Conservation (phyloP, 2,797 vertebrate genomes). For the Trichosurus vulpecula region DNA sequence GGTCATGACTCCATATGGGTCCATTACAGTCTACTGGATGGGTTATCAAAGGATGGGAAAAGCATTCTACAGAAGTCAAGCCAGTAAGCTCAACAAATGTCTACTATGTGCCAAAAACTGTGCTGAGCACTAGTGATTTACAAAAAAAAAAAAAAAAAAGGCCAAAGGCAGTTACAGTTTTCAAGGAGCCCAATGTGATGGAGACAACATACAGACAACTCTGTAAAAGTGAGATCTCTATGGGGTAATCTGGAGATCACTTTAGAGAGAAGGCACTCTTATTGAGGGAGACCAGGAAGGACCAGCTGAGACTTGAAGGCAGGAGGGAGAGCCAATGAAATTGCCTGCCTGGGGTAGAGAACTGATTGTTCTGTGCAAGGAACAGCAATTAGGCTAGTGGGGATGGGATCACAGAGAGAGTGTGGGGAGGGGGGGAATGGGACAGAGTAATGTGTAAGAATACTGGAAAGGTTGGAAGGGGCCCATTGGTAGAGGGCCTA, state of each 20-base stretch:
- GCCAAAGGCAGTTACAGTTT: not conserved
- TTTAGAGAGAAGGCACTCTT: not conserved
- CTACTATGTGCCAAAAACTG: no score
- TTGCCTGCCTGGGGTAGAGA: no score
- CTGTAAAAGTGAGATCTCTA: not conserved
- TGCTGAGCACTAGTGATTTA: not conserved
- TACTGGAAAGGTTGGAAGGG: not conserved
- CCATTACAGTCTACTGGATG: not conserved
- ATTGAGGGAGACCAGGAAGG: not conserved
- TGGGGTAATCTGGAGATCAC: no score
- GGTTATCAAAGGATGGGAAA: not conserved
- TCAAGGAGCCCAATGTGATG: not conserved
- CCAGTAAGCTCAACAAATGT: no score
- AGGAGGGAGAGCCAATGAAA: no score
- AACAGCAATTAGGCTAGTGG: no score
- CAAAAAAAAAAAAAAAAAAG: not conserved
- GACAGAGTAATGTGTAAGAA: not conserved
- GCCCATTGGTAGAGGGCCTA: no score
- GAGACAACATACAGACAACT: not conserved
- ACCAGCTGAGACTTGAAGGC: no score
- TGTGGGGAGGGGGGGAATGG: no score
- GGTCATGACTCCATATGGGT: no score
- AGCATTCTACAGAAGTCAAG: not conserved
- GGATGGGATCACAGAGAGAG: no score
- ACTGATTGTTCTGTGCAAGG: no score